Evolutionary conservation across 2,797 vertebrate genomes (phyloP), one percentile per base, ranked within the genome.

Genomic region (Bryconaethiops microstoma): DNA sequence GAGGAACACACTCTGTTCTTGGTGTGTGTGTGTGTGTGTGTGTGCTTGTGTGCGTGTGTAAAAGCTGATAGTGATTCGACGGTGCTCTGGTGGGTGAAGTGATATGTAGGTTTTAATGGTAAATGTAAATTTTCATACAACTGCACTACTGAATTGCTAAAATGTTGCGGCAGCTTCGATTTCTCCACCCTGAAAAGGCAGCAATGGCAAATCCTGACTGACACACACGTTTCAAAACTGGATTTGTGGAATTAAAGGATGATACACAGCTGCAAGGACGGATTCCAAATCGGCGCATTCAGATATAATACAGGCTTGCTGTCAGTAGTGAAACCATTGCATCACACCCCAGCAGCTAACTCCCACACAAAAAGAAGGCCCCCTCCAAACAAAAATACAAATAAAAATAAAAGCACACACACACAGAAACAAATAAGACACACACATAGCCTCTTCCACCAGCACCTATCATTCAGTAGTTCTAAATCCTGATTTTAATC

Each of bases 271-370:
- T 77, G 23, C 39, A 64, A 21, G 57, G 54, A 40, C n/a, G 35
- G 29, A n/a, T 69, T 70, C 73, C 68, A 39, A 17, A 25, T 63
- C 59, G 70, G 29, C 10, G 54, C 54, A 40, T 57, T 80, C 59
- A 59, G 40, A 78, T 57, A 62, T 54, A 60, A 55, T 63, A 19
- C 10, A 9, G n/a, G 17, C n/a, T 55, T 75, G 45, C 45, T 75
- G 55, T 35, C 52, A 78, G 52, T 12, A 55, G 55, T 35, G 29
- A 59, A 52, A 70, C 35, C 19, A 40, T 63, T 70, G 21, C 72
- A 55, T 42, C 65, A 57, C 48, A 68, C 54, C 35, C 23, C 29
- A 62, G 63, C 68, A 76, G 86, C 77, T 84, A 88, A 86, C 25
- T 17, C 67, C 48, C 77, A 72, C 85, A 45, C 67, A 72, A 75